Base-by-base conservation (phyloP, 2,113 vertebrate species). In the Prochilodus magdalenae region DNA sequence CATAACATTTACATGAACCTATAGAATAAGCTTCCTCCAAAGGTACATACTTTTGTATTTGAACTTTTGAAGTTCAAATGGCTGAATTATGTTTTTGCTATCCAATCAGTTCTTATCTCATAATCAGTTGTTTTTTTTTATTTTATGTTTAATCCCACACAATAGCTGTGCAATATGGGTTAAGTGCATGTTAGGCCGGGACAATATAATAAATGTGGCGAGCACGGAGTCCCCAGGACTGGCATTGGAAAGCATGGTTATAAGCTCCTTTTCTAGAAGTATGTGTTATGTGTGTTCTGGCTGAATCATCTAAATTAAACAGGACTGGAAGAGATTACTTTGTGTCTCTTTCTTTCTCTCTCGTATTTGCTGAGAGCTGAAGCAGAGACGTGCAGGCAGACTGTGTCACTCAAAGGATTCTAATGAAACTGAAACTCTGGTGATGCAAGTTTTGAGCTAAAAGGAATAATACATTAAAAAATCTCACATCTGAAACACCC, bases 381-480 rank as follows among this genome's bases (percentile, higher is more conserved):
- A 51, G 53, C n/a, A 57, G 36, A 62, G 16, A 18, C 16, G 36
- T 65, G 57, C 30, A 65, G n/a, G 24, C 53, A 69, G 29, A 44
- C 1, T 44, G 36, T 5, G 65, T 36, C 65, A 30, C 29, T 40
- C 33, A n/a, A 30, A 62, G 22, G 40, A 49, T 13, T 72, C 13
- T 36, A 80, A 65, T 36, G n/a, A 71, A 60, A 79, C 36, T 5
- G 22, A 70, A 70, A 70, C 66, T 44, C 18, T 44, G 29, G 5
- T n/a, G 33, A 70, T 70, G 66, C 66, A 44, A 40, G 36, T 44
- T 44, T 36, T 14, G 33, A 70, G 66, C 66, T 36, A 47, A 79
- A 71, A 47, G 24, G 44, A 73, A 65, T 73, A 80, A 81, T 65
- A 81, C 60, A 57, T 44, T 40, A 75, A 75, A 40, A 73, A 26